phyloP scores from a whole-genome alignment of 2,797 vertebrate species.

The Streptopelia turtur region DNA sequence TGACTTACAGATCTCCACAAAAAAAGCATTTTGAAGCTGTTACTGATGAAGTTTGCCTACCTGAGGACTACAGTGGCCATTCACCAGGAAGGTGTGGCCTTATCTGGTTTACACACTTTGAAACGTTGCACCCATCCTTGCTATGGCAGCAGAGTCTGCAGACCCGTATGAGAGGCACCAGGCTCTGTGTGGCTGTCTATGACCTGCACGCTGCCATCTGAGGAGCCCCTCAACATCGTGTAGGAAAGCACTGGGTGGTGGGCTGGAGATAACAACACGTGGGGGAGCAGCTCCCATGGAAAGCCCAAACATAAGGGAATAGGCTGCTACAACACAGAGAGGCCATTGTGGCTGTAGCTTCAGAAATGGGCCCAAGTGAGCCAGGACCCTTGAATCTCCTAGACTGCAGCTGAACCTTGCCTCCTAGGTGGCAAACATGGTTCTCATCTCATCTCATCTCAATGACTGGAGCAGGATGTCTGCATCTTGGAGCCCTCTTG shows the following conservation, averaged over 20 bases:
- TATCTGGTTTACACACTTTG: neutral
- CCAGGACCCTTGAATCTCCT: neutral
- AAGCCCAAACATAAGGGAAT: neutral
- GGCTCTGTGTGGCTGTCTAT: neutral
- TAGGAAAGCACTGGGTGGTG: neutral
- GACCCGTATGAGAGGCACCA: neutral
- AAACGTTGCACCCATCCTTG: neutral
- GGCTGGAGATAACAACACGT: neutral
- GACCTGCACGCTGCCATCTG: neutral
- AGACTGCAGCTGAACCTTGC: neutral
- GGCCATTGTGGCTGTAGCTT: neutral
- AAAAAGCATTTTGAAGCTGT: neutral
- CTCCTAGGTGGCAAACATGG: neutral
- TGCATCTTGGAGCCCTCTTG: neutral
- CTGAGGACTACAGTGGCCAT: neutral
- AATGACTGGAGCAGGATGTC: neutral
- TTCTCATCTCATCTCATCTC: neutral
- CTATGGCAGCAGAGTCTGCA: neutral
- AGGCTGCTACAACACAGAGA: neutral
- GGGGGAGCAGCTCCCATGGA: neutral
- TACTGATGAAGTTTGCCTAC: neutral
- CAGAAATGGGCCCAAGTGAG: neutral
- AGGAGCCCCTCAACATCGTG: neutral
- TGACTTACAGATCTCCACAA: neutral
- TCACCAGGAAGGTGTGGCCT: neutral